These are phyloP conservation scores for Neodiprion virginianus DNA, from an alignment of 1,140 invertebrate genomes.

Conservation along the genomic window DNA sequence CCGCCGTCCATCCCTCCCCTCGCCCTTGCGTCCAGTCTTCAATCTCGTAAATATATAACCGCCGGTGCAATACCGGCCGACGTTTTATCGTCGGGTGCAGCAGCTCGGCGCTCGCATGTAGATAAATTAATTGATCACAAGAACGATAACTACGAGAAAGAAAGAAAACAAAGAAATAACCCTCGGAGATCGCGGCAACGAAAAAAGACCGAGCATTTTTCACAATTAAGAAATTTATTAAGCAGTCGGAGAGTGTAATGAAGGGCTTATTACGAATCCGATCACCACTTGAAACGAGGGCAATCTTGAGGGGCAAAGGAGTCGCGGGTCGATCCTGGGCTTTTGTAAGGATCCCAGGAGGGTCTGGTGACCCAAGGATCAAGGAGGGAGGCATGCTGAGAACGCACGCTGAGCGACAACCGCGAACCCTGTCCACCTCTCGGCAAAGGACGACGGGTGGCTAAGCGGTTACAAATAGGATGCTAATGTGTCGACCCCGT, in stretches of 20 bases:
- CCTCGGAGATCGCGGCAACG: too few relatives aligned
- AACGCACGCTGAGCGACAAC: slow-evolving; percentile 11
- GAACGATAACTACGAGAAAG: not conserved
- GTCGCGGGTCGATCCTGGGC: slow-evolving; percentile 22
- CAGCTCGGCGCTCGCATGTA: not conserved
- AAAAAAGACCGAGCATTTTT: too few relatives aligned
- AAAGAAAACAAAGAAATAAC: not conserved
- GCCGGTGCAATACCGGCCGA: not conserved
- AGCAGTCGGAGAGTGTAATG: too few relatives aligned
- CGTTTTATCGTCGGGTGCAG: not conserved
- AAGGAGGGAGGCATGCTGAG: not conserved
- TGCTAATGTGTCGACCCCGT: slow-evolving; percentile 40
- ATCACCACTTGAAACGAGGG: too few relatives aligned
- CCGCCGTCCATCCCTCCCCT: not conserved
- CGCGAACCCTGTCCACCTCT: slow-evolving; percentile 41
- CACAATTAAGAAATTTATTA: too few relatives aligned
- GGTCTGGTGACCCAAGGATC: too few relatives aligned
- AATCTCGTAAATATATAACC: not conserved
- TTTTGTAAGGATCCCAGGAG: too few relatives aligned
- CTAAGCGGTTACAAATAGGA: slow-evolving; percentile 50
- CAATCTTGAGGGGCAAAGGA: too few relatives aligned
- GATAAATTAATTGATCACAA: slow-evolving; percentile 2
- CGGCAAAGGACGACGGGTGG: slow-evolving; percentile 40
- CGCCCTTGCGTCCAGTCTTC: not conserved
- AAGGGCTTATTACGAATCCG: too few relatives aligned